Conservation (phyloP, 2,797 vertebrate genomes). For the Pseudotriccus pelzelni region DNA sequence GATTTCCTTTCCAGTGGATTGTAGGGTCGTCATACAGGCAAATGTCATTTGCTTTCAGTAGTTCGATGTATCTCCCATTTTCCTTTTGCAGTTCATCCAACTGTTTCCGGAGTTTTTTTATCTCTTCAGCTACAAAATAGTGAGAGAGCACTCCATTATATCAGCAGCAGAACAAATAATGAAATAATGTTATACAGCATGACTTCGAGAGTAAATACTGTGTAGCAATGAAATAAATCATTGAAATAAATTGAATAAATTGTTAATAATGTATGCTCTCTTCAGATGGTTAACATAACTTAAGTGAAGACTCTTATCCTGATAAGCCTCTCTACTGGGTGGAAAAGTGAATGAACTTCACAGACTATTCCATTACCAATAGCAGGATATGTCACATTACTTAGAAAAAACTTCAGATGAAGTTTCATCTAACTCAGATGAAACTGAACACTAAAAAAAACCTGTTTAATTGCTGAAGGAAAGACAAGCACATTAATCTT, state of each 20-base stretch:
- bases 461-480: background rate
- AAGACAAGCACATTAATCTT: background rate
- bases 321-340: background rate
- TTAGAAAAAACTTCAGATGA: background rate
- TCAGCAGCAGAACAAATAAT: background rate
- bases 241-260: background rate
- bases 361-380: background rate
- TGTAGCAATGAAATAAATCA: background rate
- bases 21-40: constrained; percentile 95
- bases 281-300: background rate
- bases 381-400: background rate
- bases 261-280: background rate
- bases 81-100: constrained; percentile 92
- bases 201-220: background rate
- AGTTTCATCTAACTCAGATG: background rate
- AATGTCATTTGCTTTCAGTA: constrained; percentile 95
- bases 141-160: constrained; percentile 34
- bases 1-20: constrained; percentile 96
- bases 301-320: background rate
- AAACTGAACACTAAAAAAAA: background rate
- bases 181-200: background rate
- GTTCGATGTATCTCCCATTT: constrained; percentile 92
- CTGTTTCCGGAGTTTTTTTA: constrained; percentile 89
- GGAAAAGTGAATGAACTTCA: background rate
- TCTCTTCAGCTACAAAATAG: constrained; percentile 89